Evolutionary conservation across 2,888 invertebrate genomes (phyloP).

Genomic region (Biston stratarius): DNA sequence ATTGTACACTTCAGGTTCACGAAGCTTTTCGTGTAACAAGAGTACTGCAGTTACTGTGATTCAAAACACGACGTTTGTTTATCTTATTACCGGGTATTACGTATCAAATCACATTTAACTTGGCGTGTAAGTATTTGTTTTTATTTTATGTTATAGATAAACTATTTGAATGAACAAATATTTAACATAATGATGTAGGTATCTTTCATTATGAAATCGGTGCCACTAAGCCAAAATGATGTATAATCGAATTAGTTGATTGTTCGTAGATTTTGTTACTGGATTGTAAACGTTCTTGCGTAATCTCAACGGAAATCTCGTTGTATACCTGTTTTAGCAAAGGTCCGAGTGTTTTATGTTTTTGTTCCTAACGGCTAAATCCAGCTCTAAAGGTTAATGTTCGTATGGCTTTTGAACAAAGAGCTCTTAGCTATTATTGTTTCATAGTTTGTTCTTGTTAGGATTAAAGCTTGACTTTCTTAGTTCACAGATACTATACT

Average conservation of each 20-base stretch:
- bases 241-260: constrained; percentile 11
- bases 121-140: constrained; percentile 41
- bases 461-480: neutral
- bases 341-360: constrained; percentile 51
- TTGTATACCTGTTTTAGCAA: constrained; percentile 50
- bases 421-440: constrained; percentile 3
- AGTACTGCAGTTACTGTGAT: constrained; percentile 64
- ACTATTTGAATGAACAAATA: too few species aligned
- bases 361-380: constrained; percentile 49
- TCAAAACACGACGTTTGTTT: constrained; percentile 55
- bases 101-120: constrained; percentile 50
- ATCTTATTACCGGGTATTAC: constrained; percentile 62
- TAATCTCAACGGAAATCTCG: constrained; percentile 34
- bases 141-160: constrained; percentile 38
- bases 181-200: neutral
- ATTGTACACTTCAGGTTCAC: neutral
- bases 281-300: constrained; percentile 24
- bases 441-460: constrained; percentile 4
- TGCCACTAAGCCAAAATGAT: constrained; percentile 11
- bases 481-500: neutral
- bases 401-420: constrained; percentile 31
- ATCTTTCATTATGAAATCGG: constrained; percentile 14
- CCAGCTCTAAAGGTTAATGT: constrained; percentile 43
- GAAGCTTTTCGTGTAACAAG: constrained; percentile 42
- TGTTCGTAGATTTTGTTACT: constrained; percentile 11